A percentile compares a stretch with the other conserved stretches of the same genome.
These are phyloP conservation scores for Microctenopoma lineatum DNA, from an alignment of 2,797 vertebrate species.

Conservation along the genomic window DNA sequence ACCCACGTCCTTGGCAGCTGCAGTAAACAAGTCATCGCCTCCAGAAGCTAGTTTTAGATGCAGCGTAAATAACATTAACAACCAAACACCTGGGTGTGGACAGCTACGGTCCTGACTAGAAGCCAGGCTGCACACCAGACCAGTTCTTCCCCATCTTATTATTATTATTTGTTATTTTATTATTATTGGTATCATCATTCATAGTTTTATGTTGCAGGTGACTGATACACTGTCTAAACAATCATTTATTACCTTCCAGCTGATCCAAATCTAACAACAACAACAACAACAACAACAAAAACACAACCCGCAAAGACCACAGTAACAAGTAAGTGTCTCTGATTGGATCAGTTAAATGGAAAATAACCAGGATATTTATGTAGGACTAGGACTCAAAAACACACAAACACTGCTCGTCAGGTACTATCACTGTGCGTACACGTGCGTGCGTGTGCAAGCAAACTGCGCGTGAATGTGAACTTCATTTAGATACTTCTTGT, in stretches of 20 bases:
- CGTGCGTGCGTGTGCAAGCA: background rate
- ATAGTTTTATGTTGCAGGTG: background rate
- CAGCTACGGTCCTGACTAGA: background rate
- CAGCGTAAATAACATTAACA: background rate
- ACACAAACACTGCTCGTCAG: background rate
- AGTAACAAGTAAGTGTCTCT: conserved; percentile 25
- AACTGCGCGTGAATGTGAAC: no score
- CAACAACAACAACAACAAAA: background rate
- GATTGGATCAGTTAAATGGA: background rate
- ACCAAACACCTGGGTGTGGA: no score
- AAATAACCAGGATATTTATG: background rate
- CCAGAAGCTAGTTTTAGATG: no score
- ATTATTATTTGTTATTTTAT: background rate
- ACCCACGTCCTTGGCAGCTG: no score
- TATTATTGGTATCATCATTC: background rate
- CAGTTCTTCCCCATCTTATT: background rate
- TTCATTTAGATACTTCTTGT: background rate
- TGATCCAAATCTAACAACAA: conserved; percentile 8
- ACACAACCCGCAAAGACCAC: background rate
- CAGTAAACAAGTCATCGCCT: no score
- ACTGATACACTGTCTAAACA: background rate
- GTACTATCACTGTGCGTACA: background rate
- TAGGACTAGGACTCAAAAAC: background rate
- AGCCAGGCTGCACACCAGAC: no score
- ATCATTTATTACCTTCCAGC: conserved; percentile 45